Evolutionary conservation across 2,888 invertebrate species (phyloP).

Genomic region (Tetheella fluctuosa): DNA sequence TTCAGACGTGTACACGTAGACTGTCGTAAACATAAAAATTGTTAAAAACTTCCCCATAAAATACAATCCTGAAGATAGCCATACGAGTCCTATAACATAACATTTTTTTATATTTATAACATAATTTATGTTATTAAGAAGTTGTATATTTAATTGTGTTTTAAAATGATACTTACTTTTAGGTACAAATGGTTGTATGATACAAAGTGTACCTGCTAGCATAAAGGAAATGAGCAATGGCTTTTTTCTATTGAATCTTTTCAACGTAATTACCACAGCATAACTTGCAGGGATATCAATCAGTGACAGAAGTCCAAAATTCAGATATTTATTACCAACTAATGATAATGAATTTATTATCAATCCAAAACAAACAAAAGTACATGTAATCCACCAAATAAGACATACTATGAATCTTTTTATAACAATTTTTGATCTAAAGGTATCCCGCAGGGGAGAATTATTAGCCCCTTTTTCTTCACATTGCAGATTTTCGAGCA

Average conservation of each 20-base stretch:
- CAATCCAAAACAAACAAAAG: slow-evolving; percentile 84
- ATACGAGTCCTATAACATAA: slow-evolving; percentile 12
- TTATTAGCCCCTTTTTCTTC: slow-evolving; percentile 21
- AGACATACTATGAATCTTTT: slow-evolving; percentile 40
- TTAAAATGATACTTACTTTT: slow-evolving; percentile 11
- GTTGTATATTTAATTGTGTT: not conserved
- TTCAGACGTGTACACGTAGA: slow-evolving; percentile 55
- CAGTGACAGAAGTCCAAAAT: slow-evolving; percentile 85
- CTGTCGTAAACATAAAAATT: slow-evolving; percentile 41
- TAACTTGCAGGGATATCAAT: slow-evolving; percentile 84
- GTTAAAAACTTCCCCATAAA: slow-evolving; percentile 42
- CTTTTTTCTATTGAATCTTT: slow-evolving; percentile 75
- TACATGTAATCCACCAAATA: slow-evolving; percentile 45
- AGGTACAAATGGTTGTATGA: slow-evolving; percentile 24
- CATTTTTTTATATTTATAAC: too few species aligned
- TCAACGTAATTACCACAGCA: slow-evolving; percentile 75
- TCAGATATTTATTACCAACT: slow-evolving; percentile 87
- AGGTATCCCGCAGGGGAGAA: slow-evolving; percentile 23
- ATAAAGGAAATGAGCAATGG: slow-evolving; percentile 61
- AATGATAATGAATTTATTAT: slow-evolving; percentile 87
- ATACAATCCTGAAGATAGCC: slow-evolving; percentile 42
- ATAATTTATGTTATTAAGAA: not conserved
- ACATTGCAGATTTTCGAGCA: slow-evolving; percentile 24
- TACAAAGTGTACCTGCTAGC: slow-evolving; percentile 1
- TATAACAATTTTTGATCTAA: slow-evolving; percentile 37